Evolutionary conservation across 2,113 vertebrate genomes (phyloP).

Genomic region (Sapajus apella): DNA sequence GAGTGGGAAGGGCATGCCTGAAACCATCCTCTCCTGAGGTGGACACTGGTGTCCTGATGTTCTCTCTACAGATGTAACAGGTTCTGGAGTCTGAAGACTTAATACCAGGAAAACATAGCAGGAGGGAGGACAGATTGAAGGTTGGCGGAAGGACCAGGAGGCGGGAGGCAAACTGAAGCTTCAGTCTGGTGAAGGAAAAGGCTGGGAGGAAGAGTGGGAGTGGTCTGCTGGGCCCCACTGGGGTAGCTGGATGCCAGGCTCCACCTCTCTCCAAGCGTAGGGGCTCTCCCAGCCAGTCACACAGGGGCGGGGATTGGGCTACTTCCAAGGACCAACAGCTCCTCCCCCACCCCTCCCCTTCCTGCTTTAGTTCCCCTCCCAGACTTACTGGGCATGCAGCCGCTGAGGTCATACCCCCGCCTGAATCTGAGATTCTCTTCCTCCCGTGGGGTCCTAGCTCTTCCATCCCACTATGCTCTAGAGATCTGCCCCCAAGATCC

Average conservation of each 20-base stretch:
- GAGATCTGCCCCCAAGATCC: background rate
- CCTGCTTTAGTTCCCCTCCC: constrained; percentile 75
- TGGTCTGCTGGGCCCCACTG: background rate
- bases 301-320: constrained; percentile 55
- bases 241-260: constrained; percentile 50
- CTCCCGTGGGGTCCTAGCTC: background rate
- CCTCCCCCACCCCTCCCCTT: constrained; percentile 72
- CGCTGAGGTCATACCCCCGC: background rate
- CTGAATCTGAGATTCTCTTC: constrained; percentile 25
- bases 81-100: background rate
- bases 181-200: background rate
- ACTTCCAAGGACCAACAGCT: constrained; percentile 51
- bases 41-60: background rate
- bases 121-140: background rate
- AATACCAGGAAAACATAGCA: background rate
- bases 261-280: constrained; percentile 35
- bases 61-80: background rate
- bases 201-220: constrained; percentile 38
- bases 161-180: constrained; percentile 6
- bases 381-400: constrained; percentile 13
- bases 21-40: background rate
- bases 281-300: constrained; percentile 60
- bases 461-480: background rate
- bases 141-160: background rate
- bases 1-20: background rate